Evolutionary conservation across 2,113 vertebrate species (phyloP).

Genomic region (Scolopax mira): DNA sequence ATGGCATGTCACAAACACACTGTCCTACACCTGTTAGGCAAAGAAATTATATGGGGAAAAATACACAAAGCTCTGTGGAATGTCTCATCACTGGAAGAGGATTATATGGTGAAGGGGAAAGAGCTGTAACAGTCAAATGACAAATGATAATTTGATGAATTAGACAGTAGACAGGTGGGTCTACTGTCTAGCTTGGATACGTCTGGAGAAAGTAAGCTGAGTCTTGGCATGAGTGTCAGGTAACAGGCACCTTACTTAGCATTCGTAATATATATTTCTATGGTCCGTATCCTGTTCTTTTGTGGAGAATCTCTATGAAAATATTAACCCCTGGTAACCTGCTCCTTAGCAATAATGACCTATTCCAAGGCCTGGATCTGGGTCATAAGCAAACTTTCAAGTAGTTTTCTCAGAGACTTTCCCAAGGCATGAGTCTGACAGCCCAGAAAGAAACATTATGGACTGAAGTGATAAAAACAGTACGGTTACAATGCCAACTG

Average conservation of each 20-base stretch:
- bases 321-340: neutral
- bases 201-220: neutral
- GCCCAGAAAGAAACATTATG: neutral
- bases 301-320: neutral
- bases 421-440: neutral
- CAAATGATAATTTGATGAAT: neutral
- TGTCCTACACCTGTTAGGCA: neutral
- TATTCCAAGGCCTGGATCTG: neutral
- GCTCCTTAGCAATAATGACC: neutral
- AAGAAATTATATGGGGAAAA: neutral
- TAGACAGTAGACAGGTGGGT: too few relatives aligned
- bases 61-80: neutral
- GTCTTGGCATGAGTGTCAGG: neutral
- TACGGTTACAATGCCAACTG: accelerated
- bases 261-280: neutral
- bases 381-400: neutral
- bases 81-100: neutral
- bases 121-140: neutral
- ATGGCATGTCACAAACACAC: neutral
- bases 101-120: neutral
- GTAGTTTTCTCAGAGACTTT: neutral
- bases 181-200: accelerated
- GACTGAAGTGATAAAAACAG: neutral
- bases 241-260: neutral
- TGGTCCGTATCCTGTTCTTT: neutral